Conservation (phyloP, 2,888 invertebrate genomes). For the Nomada hirtipes region DNA sequence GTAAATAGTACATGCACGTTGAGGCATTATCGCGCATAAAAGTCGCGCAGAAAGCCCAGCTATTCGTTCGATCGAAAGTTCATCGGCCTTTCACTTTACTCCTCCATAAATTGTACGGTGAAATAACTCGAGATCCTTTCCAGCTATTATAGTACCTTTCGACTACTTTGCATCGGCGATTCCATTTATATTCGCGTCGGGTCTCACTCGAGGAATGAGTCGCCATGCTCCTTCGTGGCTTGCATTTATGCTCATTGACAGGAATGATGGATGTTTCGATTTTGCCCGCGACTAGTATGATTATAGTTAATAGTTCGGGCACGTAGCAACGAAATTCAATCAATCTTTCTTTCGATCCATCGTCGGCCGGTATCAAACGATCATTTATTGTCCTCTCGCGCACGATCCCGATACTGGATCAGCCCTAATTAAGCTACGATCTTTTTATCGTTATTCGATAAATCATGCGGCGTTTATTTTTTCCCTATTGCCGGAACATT, state of each 20-base stretch:
- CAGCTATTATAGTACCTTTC: constrained; percentile 58
- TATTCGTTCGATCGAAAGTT: constrained; percentile 47
- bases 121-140: constrained; percentile 51
- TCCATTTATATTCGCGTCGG: constrained; percentile 63
- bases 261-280: constrained; percentile 75
- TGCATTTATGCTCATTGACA: constrained; percentile 72
- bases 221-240: constrained; percentile 59
- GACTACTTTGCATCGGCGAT: constrained; percentile 61
- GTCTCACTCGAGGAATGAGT: constrained; percentile 52
- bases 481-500: constrained; percentile 14
- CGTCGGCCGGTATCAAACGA: constrained; percentile 57
- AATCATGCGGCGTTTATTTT: constrained; percentile 45
- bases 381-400: constrained; percentile 57
- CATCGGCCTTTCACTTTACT: constrained; percentile 56
- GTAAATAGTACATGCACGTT: not conserved
- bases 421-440: constrained; percentile 55
- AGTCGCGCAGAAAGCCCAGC: constrained; percentile 16
- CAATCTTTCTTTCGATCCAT: constrained; percentile 69
- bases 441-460: constrained; percentile 39
- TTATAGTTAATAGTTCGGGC: constrained; percentile 69
- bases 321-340: constrained; percentile 73
- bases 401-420: constrained; percentile 40
- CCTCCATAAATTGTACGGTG: constrained; percentile 43
- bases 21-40: constrained; percentile 16
- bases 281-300: constrained; percentile 70